Evolutionary conservation across 1,140 invertebrate species (phyloP).

Genomic region (Rhopalosiphum maidis): DNA sequence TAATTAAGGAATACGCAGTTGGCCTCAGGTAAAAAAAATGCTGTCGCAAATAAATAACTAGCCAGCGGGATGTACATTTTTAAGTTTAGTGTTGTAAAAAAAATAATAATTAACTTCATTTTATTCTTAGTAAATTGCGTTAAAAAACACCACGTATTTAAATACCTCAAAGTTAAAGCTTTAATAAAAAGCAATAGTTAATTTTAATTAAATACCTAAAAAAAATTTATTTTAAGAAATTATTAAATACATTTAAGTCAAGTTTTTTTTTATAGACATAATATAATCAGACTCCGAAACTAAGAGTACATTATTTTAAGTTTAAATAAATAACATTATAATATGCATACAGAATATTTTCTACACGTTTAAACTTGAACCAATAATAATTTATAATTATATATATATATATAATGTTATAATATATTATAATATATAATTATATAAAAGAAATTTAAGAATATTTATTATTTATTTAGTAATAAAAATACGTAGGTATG

Average conservation of each 20-base stretch:
- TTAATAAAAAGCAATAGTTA: neutral
- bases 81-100: no score
- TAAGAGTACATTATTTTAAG: neutral
- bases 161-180: neutral
- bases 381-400: neutral
- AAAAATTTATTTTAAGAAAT: neutral
- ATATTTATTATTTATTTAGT: no score
- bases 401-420: no score
- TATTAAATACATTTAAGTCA: neutral
- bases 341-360: neutral
- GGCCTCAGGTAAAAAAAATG: no score
- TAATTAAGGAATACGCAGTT: no score
- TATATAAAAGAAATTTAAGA: neutral
- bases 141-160: neutral
- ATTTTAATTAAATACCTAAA: neutral
- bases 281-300: neutral
- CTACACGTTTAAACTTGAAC: neutral
- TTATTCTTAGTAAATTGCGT: neutral
- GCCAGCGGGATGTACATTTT: no score
- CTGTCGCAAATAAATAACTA: no score
- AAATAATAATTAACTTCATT: no score
- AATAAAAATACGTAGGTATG: no score
- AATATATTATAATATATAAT: no score
- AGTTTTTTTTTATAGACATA: neutral
- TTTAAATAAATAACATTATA: neutral